Conservation (phyloP, 1,140 invertebrate genomes). For the Cyphomyrmex costatus region DNA sequence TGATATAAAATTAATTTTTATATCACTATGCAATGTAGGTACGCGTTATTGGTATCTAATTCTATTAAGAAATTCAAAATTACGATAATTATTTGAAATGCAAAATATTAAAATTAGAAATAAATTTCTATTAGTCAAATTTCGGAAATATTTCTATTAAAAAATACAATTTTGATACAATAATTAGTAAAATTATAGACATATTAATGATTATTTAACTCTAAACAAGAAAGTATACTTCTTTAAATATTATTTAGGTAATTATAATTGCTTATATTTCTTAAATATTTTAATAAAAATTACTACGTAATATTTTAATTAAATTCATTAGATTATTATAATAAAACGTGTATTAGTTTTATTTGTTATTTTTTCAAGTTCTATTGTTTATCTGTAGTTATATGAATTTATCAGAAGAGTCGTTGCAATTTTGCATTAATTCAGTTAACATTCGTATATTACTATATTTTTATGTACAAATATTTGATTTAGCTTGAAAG, state of each 20-base stretch:
- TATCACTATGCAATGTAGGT: background rate
- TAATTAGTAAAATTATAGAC: background rate
- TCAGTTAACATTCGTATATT: constrained; percentile 13
- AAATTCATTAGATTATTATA: background rate
- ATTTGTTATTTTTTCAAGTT: background rate
- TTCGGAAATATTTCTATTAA: background rate
- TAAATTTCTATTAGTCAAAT: background rate
- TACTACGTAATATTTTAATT: constrained; percentile 5
- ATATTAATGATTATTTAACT: constrained; percentile 11
- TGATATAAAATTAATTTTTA: background rate
- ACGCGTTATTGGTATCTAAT: background rate
- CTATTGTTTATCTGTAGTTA: background rate
- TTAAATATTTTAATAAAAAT: background rate
- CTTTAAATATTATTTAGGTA: background rate
- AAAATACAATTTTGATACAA: constrained; percentile 1
- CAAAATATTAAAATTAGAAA: constrained; percentile 2
- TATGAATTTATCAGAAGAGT: background rate
- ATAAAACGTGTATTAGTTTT: constrained; percentile 7
- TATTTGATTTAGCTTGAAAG: constrained; percentile 35
- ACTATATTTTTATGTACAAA: constrained; percentile 12
- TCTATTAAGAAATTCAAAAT: constrained; percentile 3
- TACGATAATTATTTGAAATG: background rate
- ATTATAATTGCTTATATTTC: background rate
- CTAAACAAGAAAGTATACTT: background rate
- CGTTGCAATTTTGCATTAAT: constrained; percentile 27